Conservation (phyloP, 2,797 vertebrate genomes). For the Lepilemur ruficaudatus region DNA sequence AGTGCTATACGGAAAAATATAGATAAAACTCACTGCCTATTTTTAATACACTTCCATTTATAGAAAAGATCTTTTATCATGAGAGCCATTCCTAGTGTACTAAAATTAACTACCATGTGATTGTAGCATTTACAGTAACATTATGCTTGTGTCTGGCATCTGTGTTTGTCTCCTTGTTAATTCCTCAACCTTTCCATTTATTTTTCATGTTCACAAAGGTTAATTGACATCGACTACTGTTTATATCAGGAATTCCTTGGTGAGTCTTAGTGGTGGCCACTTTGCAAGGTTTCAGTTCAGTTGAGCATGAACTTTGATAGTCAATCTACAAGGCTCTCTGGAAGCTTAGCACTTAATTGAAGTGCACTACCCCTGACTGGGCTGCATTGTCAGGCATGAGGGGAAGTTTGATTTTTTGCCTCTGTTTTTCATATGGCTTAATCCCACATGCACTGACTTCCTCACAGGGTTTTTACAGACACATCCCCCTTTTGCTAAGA, state of each 20-base stretch:
- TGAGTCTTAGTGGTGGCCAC: constrained; percentile 53
- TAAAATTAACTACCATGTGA: constrained; percentile 47
- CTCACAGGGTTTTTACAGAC: not conserved
- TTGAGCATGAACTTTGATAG: constrained; percentile 48
- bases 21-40: not conserved
- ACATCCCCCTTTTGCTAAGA: not conserved
- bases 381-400: not conserved
- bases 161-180: constrained; percentile 56
- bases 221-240: constrained; percentile 48
- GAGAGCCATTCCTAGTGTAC: constrained; percentile 16
- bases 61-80: constrained; percentile 28
- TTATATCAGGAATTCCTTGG: constrained; percentile 39
- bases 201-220: constrained; percentile 55
- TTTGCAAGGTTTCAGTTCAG: constrained; percentile 58
- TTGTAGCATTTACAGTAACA: not conserved
- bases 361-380: not conserved
- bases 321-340: not conserved
- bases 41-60: constrained; percentile 31
- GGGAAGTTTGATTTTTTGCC: not conserved
- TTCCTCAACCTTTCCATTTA: constrained; percentile 47
- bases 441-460: not conserved
- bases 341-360: constrained; percentile 15
- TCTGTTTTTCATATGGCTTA: not conserved
- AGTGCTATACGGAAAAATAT: not conserved
- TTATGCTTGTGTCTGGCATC: not conserved